Evolutionary conservation across 2,888 invertebrate genomes (phyloP), one percentile per base, ranked within the genome.

Genomic region (Agelastica alni): DNA sequence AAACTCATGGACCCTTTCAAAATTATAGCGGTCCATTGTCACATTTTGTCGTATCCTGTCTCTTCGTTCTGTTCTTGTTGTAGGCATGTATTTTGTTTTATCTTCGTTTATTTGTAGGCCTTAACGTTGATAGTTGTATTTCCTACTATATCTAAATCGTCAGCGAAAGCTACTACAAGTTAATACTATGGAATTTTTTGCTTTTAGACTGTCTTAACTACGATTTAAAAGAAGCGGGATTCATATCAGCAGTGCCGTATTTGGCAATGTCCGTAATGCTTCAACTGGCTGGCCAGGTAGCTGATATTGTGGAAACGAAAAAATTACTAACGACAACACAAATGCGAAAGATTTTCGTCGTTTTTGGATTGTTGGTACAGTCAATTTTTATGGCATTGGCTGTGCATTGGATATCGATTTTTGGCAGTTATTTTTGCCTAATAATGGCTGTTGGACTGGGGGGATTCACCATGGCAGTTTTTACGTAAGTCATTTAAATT

Each of bases 181-280:
- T n/a, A n/a, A n/a, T n/a, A n/a, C n/a, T n/a, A n/a, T n/a, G n/a
- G n/a, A n/a, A n/a, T n/a, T n/a, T 30, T 22, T n/a, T 2, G 12
- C 31, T 28, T 56, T 79, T 12, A 90, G 91, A 91, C 66, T 85
- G 86, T 1, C 80, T 88, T 59, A 79, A 85, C 61, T 90, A 87
- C 72, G 81, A 89, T 68, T 79, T 91, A 43, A 84, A 87, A 5
- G 84, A 91, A 71, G 88, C 92, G 3, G 95, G 95, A 4, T 86
- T 89, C 70, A 74, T 93, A 43, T 87, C 94, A 0, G 93, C 93
- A 0, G 78, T 94, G 31, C 96, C 96, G 0, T 96, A 96, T 73
- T 75, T 95, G 14, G 87, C 88, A 1, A 93, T 95, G 93, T 89
- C 91, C 0, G 79, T 91, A 26, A 82, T 89, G 3, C 78, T 94